Evolutionary conservation across 2,797 vertebrate species (phyloP).

Genomic region (Geotria australis): DNA sequence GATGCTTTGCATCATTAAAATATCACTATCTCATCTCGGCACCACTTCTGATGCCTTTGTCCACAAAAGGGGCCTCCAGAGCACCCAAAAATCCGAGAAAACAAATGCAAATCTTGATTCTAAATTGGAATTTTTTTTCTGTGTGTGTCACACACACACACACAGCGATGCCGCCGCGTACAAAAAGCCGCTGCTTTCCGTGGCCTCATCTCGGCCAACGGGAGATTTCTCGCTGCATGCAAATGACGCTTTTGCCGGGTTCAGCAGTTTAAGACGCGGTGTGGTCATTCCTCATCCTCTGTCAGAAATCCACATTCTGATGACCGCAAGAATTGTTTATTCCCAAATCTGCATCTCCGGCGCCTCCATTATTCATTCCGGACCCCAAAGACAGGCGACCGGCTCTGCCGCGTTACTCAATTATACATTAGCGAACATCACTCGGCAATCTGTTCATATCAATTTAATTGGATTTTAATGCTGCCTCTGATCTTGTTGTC

Average conservation of each 20-base stretch:
- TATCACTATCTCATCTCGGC: no score
- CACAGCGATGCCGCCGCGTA: no score
- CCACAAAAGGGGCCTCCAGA: no score
- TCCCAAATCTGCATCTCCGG: slow-evolving; percentile 42
- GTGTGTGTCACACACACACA: no score
- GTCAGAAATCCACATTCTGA: neutral
- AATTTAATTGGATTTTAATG: slow-evolving; percentile 99
- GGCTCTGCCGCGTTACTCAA: slow-evolving; percentile 99
- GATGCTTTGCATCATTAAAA: no score
- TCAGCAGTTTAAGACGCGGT: neutral
- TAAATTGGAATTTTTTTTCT: no score
- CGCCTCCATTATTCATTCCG: slow-evolving; percentile 99
- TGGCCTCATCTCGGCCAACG: neutral
- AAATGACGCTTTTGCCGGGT: neutral
- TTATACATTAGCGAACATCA: slow-evolving; percentile 97
- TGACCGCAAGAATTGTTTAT: neutral
- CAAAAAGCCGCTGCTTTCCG: no score
- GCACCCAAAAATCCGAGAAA: no score
- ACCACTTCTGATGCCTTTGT: no score
- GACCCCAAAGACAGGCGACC: slow-evolving; percentile 90
- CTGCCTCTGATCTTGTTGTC: slow-evolving; percentile 99
- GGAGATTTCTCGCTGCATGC: neutral
- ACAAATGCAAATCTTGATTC: no score
- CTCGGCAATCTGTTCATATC: slow-evolving; percentile 99
- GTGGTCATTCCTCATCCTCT: neutral